A percentile compares a stretch with the other conserved stretches of the same genome.
These are phyloP conservation scores for Athalia rosae DNA, from an alignment of 2,888 invertebrate genomes.

Conservation along the genomic window DNA sequence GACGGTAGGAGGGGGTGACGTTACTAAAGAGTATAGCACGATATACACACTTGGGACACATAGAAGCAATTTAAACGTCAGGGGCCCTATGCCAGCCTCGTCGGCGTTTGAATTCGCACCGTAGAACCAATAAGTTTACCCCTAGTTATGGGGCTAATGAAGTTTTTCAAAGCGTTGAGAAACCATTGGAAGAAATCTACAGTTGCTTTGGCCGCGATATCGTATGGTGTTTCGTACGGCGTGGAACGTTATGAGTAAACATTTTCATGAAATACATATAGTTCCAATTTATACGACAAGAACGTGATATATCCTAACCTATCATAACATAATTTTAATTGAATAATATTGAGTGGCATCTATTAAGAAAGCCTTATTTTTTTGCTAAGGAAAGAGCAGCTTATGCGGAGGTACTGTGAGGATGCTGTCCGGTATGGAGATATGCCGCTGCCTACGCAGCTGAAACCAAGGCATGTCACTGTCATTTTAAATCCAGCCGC, in stretches of 20 bases:
- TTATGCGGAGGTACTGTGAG: constrained; percentile 88
- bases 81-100: not conserved
- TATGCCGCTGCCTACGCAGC: constrained; percentile 75
- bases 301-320: constrained; percentile 37
- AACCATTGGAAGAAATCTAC: constrained; percentile 94
- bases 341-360: constrained; percentile 29
- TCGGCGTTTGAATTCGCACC: constrained; percentile 3
- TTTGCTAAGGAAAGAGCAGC: constrained; percentile 79
- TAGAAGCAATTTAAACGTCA: too few species aligned
- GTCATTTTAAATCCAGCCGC: constrained; percentile 95
- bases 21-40: too few species aligned
- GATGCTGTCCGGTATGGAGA: constrained; percentile 86
- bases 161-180: constrained; percentile 80
- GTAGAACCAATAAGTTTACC: too few species aligned
- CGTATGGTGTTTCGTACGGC: constrained; percentile 83
- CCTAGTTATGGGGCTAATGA: constrained; percentile 75
- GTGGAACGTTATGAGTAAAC: constrained; percentile 86
- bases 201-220: constrained; percentile 80
- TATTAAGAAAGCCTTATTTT: constrained; percentile 35
- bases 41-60: too few species aligned
- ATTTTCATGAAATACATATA: not conserved
- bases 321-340: constrained; percentile 42
- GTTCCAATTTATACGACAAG: constrained; percentile 6
- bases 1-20: too few species aligned
- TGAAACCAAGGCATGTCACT: constrained; percentile 84